phyloP scores from a whole-genome alignment of 64 coral and sea anemone genomes.

The Platygyra sinensis region DNA sequence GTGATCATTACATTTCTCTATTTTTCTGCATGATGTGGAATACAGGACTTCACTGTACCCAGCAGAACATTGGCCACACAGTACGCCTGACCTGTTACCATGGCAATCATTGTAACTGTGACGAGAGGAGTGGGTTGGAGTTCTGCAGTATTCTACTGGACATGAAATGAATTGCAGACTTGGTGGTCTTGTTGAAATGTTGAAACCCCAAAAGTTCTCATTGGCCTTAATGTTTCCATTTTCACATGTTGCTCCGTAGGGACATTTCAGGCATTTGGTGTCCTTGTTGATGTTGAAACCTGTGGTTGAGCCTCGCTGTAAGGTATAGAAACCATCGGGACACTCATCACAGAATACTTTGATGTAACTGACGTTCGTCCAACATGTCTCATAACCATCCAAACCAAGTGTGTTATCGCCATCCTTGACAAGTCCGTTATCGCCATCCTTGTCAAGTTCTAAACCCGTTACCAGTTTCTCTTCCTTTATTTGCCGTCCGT shows the following conservation, averaged over 20 bases:
- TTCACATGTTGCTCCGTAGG: slow-evolving; percentile 57
- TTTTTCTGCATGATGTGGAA: background rate
- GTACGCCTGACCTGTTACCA: slow-evolving; percentile 16
- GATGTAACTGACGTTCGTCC: slow-evolving; percentile 10
- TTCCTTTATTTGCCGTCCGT: background rate
- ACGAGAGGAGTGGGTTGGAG: background rate
- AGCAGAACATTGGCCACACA: background rate
- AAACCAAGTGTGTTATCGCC: background rate
- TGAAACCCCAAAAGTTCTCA: slow-evolving; percentile 62
- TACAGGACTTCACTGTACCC: background rate
- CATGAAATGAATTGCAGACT: slow-evolving; percentile 56
- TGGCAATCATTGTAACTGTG: slow-evolving; percentile 46
- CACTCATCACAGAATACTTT: slow-evolving; percentile 50
- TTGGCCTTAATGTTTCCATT: slow-evolving; percentile 30
- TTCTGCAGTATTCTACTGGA: slow-evolving; percentile 54
- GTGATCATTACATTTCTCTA: slow-evolving; percentile 12
- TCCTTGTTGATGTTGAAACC: background rate
- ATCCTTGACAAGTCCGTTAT: background rate
- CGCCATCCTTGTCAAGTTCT: too few species aligned
- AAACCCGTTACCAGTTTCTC: background rate
- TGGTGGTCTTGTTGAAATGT: background rate
- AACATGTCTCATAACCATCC: background rate
- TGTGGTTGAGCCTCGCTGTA: slow-evolving; percentile 31
- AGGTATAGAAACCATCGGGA: slow-evolving; percentile 36
- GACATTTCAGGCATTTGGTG: slow-evolving; percentile 56